Evolutionary conservation across 2,113 vertebrate genomes (phyloP), one percentile per base, ranked within the genome.

Genomic region (Sebastes fasciatus): DNA sequence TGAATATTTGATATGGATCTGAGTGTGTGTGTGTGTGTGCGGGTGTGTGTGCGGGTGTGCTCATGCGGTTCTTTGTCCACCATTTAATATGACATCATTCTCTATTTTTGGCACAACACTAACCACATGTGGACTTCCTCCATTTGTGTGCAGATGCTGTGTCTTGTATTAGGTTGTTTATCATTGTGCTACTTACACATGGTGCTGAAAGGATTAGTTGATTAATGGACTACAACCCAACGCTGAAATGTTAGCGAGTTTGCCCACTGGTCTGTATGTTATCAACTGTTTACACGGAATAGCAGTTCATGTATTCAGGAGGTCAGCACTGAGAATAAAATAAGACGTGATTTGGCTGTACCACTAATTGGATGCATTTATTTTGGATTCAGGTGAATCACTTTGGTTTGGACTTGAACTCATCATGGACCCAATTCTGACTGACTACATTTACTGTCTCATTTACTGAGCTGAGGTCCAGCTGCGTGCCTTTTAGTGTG

Each of bases 1-100:
- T 89, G 60, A 92, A 88, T 89, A 79, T 86, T 90, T 84, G 21
- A 89, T 89, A 42, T 72, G 43, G 23, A 75, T 83, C 26, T 70
- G 45, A 19, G 42, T 43, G 69, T 73, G 40, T 26, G 48, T 23
- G 48, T 21, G 54, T 77, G 14, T 26, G 60, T 65, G 42, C 67
- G 61, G 65, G 46, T 14, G 26, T 45, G 19, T 1, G 5, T 2
- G 45, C 1, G 0, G 0, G 9, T 7, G 17, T 14, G n/a, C 55
- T 54, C 21, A 8, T 62, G 43, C 6, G 17, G 4, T 48, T 62
- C 55, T 79, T 81, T 63, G 64, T 88, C 65, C 63, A 69, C 54
- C 48, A 43, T 90, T 71, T 63, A 67, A 60, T 8, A 86, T 91
- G 86, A 91, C 81, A 72, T 91, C 86, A 88, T 84, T 0, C 77